Percentiles rank a stretch among this genome's conserved stretches.
Evolutionary conservation across 2,888 invertebrate species (phyloP).

Genomic region (Caenorhabditis uteleia): DNA sequence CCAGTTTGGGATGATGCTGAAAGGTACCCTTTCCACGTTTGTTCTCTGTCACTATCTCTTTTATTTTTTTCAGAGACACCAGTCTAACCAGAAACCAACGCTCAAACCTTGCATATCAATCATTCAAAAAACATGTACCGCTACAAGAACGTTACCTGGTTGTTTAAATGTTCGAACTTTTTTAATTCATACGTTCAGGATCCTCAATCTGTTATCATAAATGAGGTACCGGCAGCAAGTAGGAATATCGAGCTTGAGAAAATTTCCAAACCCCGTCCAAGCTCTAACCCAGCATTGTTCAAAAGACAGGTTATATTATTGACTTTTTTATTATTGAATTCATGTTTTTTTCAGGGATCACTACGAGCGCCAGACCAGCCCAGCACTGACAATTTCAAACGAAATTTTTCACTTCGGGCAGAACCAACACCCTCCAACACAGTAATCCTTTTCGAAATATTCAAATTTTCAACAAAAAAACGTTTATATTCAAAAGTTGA

Average conservation of each 20-base stretch:
- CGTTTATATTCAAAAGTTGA: neutral
- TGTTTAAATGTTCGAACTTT: neutral
- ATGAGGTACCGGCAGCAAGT: conserved; percentile 28
- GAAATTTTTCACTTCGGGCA: conserved; percentile 58
- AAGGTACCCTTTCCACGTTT: neutral
- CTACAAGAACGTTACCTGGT: conserved; percentile 61
- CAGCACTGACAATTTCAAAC: conserved; percentile 47
- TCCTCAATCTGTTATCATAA: conserved; percentile 64
- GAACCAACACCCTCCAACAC: conserved; percentile 3
- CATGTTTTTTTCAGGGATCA: conserved; percentile 49
- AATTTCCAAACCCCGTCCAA: conserved; percentile 85
- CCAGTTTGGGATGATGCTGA: conserved; percentile 49
- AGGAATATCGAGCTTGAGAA: conserved; percentile 14
- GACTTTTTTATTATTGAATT: neutral
- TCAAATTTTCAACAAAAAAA: too few relatives aligned
- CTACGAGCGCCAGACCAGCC: conserved; percentile 54
- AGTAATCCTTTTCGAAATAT: conserved; percentile 37
- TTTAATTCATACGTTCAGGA: too few relatives aligned
- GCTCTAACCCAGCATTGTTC: conserved; percentile 90
- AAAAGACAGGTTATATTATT: conserved; percentile 82
- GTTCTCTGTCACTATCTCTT: neutral
- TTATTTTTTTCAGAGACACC: neutral
- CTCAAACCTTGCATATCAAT: conserved; percentile 57
- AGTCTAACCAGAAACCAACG: conserved; percentile 19
- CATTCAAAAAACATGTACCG: conserved; percentile 62